Percentiles rank a stretch among this genome's conserved stretches.
Conservation (phyloP, 1,140 invertebrate genomes). For the Cotesia vestalis region DNA sequence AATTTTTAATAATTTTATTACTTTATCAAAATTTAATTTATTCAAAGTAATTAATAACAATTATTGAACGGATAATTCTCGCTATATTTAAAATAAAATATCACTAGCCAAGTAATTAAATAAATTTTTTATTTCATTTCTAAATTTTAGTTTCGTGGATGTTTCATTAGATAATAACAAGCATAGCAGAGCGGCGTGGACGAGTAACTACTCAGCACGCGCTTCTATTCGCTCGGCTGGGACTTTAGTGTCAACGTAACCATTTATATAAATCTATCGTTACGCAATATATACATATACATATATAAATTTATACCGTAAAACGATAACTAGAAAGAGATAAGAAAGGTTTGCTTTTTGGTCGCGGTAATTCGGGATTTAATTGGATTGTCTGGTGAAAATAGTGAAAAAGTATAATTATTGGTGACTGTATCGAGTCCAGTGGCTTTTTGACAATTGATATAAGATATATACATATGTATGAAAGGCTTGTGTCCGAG, state of each 20-base stretch:
- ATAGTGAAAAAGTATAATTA: too few relatives aligned
- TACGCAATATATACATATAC: conserved; percentile 54
- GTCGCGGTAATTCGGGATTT: not conserved
- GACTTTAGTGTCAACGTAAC: conserved; percentile 65
- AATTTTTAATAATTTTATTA: too few relatives aligned
- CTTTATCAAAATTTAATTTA: too few relatives aligned
- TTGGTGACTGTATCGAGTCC: too few relatives aligned
- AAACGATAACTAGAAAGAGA: conserved; percentile 40
- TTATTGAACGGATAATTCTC: too few relatives aligned
- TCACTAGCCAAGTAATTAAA: not conserved
- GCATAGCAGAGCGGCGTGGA: conserved; percentile 16
- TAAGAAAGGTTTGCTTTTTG: conserved; percentile 52
- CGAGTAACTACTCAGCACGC: conserved; percentile 25
- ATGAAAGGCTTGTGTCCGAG: too few relatives aligned
- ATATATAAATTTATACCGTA: not conserved
- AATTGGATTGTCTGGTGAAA: too few relatives aligned
- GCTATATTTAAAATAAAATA: too few relatives aligned
- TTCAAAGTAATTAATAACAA: too few relatives aligned
- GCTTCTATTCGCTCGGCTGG: conserved; percentile 41
- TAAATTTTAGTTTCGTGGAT: conserved; percentile 14
- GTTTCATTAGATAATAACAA: conserved; percentile 63
- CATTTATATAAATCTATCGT: conserved; percentile 67
- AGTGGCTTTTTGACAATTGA: too few relatives aligned
- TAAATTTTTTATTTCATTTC: conserved; percentile 20
- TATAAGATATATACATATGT: too few relatives aligned